Evolutionary conservation across 2,797 vertebrate genomes (phyloP), one percentile per base, ranked within the genome.

Genomic region (Sciurus vulgaris): DNA sequence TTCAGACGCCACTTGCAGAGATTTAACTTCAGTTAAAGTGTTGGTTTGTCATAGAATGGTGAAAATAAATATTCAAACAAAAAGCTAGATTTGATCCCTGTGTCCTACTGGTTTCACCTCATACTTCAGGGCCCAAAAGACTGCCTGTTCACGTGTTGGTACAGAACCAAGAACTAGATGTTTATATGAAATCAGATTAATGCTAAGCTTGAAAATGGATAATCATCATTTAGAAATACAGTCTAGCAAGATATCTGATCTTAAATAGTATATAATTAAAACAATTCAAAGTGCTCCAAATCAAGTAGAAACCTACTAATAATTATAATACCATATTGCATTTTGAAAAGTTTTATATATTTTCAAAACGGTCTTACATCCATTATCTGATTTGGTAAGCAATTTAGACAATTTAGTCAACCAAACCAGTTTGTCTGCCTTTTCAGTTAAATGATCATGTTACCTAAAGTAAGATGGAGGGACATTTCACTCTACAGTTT

Each of bases 1-100:
- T 83, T 54, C 35, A 70, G 33, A 33, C 9, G 14, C 11, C 18
- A 74, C 35, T 56, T 91, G 3, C 1, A 76, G 38, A 63, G 10
- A 96, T 92, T 92, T 92, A 61, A 56, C 70, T 92, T 92, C n/a
- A 54, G 20, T 69, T 78, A 49, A 86, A 74, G 35, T 24, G 59
- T 61, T 61, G 26, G 65, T 85, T 93, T 59, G 17, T 54, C 51
- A 14, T 73, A n/a, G 8, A 81, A 74, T 85, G 26, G 2, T 63
- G 30, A 38, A 88, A 76, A 73, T 74, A 51, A 85, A 67, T 10
- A 63, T 63, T 61, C 35, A 76, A 54, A 51, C 7, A 74, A 65
- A 78, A 70, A 8, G 17, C 44, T 87, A 78, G 20, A 82, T 77
- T 33, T 88, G 41, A 56, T 87, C 69, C 15, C 28, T 83, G 65